A percentile compares a stretch with the other conserved stretches of the same genome.
Evolutionary conservation across 2,797 vertebrate species (phyloP).

Genomic region (Sebastes iracundus): DNA sequence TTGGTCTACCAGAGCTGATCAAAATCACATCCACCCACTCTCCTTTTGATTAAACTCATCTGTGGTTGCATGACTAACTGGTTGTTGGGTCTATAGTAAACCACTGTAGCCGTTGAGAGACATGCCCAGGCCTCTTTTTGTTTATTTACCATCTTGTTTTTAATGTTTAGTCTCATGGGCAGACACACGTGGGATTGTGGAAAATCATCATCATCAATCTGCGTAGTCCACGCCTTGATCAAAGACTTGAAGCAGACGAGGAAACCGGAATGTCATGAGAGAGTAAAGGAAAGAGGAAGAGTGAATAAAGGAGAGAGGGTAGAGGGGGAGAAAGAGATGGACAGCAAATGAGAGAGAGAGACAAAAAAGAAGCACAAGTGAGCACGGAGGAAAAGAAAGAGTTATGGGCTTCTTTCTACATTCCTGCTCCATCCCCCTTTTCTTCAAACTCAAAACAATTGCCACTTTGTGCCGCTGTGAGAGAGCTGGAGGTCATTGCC

Average conservation of each 20-base stretch:
- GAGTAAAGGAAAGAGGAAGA: slow-evolving; percentile 28
- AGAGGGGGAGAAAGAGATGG: slow-evolving; percentile 21
- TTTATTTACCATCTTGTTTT: slow-evolving; percentile 29
- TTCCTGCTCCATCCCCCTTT: slow-evolving; percentile 82
- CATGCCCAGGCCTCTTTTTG: not conserved
- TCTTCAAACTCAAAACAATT: slow-evolving; percentile 81
- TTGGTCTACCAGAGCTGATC: slow-evolving; percentile 20
- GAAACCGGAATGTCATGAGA: slow-evolving; percentile 29
- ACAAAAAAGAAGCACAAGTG: slow-evolving; percentile 9
- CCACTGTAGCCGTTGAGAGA: not conserved
- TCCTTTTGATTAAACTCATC: slow-evolving; percentile 17
- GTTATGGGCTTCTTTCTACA: slow-evolving; percentile 77
- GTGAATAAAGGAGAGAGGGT: slow-evolving; percentile 36
- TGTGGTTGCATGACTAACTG: slow-evolving; percentile 18
- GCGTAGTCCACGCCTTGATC: slow-evolving; percentile 15
- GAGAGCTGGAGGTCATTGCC: slow-evolving; percentile 77
- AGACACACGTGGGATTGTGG: not conserved
- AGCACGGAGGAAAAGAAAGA: slow-evolving; percentile 64
- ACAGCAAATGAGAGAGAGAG: slow-evolving; percentile 28
- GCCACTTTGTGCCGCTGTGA: slow-evolving; percentile 81
- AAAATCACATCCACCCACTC: slow-evolving; percentile 6
- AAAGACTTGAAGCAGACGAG: slow-evolving; percentile 1
- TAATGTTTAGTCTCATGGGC: slow-evolving; percentile 19
- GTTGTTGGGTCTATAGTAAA: slow-evolving; percentile 18
- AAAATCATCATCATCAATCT: not conserved